Evolutionary conservation across 2,797 vertebrate genomes (phyloP), one percentile per base, ranked within the genome.

Genomic region (Brotula barbata): DNA sequence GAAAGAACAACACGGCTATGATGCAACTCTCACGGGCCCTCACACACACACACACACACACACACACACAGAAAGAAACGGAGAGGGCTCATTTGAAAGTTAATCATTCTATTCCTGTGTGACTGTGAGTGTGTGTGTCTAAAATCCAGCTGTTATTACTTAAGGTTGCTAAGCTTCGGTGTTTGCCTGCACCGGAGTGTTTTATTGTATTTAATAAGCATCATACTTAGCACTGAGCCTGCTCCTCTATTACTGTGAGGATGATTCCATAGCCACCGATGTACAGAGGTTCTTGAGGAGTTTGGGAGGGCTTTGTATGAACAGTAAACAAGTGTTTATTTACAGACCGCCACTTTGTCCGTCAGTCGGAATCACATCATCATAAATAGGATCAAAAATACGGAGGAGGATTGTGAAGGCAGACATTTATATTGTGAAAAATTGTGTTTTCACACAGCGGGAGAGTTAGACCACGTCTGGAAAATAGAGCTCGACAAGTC

Each of bases 1-100:
- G 85, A 84, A 87, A 85, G 78, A 78, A 81, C 80, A 87, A 84
- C 80, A 83, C 58, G 54, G 71, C 73, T 74, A 68, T 68, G 69
- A 64, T 62, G 31, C 49, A 46, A 39, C 52, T 63, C 69, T 68
- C 67, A 39, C 34, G 79, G 74, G 79, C 20, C 60, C 31, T 15
- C n/a, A n/a, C n/a, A n/a, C n/a, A n/a, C n/a, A n/a, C n/a, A n/a
- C n/a, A n/a, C n/a, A n/a, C n/a, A n/a, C n/a, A n/a, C n/a, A n/a
- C n/a, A n/a, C n/a, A n/a, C n/a, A n/a, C n/a, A n/a, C n/a, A n/a
- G n/a, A n/a, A 68, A 68, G 70, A 72, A 60, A 61, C 45, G 66
- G 48, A 28, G 51, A 58, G 15, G 17, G 14, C 68, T 68, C 43
- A 48, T 64, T 74, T 13, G 2, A 64, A 61, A 46, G 49, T 58